Evolutionary conservation across 2,797 vertebrate species (phyloP), one percentile per base, ranked within the genome.

Genomic region (Oreochromis grahami): DNA sequence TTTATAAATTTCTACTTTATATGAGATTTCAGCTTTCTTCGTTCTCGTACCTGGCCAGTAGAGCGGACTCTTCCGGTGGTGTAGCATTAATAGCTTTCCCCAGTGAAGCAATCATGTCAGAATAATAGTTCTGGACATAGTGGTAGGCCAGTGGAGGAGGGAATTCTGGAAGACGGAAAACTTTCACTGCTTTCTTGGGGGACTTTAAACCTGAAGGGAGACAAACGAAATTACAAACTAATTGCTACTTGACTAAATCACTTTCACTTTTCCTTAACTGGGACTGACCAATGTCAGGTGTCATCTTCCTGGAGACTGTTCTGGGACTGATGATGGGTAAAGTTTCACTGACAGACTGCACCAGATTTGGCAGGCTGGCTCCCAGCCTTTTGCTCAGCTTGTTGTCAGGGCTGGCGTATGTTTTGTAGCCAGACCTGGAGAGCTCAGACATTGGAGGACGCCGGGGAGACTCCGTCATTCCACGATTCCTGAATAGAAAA

Each of bases 131-230:
- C 87, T 97, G 97, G 70, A 99, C 97, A 4, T 97, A 97, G 15
- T 98, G 97, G 86, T 95, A 95, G 79, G 97, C 85, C 89, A 99
- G 90, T 0, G 98, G 98, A 52, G 98, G 98, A 52, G 97, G 97
- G 82, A 99, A 97, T 32, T 99, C 98, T 0, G 99, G 99, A 45
- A 99, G 96, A 92, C 94, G 97, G 95, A 99, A 99, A 0, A 90
- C 96, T 68, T 92, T 96, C 13, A 96, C 88, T 2, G 90, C 51
- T 86, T 94, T 97, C 65, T 89, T 92, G 10, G 86, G 81, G 79
- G 83, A 79, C 65, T 90, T 97, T 84, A 95, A 78, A 65, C 94
- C 98, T 99, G 83, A 43, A 85, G 45, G 78, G 5, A 45, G 9
- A 84, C 24, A 53, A 29, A 76, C 2, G 0, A 17, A 21, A 58